A percentile compares a stretch with the other conserved stretches of the same genome.
Evolutionary conservation across 2,113 vertebrate genomes (phyloP).

Genomic region (Paramormyrops kingsleyae): DNA sequence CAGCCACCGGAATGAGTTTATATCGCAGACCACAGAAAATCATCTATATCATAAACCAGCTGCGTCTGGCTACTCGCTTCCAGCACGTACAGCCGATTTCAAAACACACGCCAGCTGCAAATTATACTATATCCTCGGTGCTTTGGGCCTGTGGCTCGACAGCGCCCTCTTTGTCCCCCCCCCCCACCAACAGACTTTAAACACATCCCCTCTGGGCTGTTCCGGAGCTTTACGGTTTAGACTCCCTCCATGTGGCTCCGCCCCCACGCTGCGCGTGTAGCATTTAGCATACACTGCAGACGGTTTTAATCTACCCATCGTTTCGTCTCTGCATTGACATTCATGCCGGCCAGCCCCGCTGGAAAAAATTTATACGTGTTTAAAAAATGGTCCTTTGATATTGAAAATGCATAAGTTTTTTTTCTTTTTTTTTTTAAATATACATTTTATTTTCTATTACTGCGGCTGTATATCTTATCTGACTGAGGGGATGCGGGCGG

Average conservation of each 20-base stretch:
- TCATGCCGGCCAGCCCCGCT: background rate
- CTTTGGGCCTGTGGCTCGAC: background rate
- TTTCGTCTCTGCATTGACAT: background rate
- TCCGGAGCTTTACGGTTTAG: constrained; percentile 34
- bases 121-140: background rate
- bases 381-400: background rate
- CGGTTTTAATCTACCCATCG: background rate
- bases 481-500: background rate
- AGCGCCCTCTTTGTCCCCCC: background rate
- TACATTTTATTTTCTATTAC: background rate
- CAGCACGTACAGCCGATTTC: background rate
- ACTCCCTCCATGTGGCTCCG: background rate
- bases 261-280: background rate
- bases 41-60: background rate
- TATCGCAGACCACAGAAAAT: background rate
- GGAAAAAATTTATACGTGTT: background rate
- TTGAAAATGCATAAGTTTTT: background rate
- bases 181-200: constrained; percentile 24
- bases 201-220: constrained; percentile 17
- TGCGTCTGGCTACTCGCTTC: background rate
- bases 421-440: background rate
- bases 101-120: background rate
- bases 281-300: background rate
- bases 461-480: background rate
- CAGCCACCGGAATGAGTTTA: background rate